Conservation (phyloP, 2,113 vertebrate genomes). For the Mola mola region DNA sequence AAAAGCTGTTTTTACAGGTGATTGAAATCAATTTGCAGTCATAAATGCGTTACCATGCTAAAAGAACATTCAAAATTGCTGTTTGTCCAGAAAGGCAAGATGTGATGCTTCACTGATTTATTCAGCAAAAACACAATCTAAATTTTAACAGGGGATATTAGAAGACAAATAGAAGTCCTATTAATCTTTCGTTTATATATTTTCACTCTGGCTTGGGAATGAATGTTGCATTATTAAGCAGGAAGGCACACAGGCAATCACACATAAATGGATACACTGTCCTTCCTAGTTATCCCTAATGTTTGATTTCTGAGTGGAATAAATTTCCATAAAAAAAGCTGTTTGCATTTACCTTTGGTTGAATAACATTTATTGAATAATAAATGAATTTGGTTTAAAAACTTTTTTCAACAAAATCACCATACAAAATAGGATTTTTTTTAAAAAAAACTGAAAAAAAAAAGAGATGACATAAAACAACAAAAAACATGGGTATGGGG, state of each 20-base stretch:
- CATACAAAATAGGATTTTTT: too few species aligned
- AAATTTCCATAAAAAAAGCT: slow-evolving; percentile 48
- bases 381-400: too few species aligned
- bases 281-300: slow-evolving; percentile 38
- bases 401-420: too few species aligned
- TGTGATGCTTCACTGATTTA: slow-evolving; percentile 44
- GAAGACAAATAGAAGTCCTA: slow-evolving; percentile 41
- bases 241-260: slow-evolving; percentile 12
- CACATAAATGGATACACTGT: slow-evolving; percentile 26
- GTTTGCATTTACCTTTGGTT: slow-evolving; percentile 4
- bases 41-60: slow-evolving; percentile 27
- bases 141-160: slow-evolving; percentile 47
- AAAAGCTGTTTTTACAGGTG: slow-evolving; percentile 51
- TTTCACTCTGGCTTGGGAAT: slow-evolving; percentile 24
- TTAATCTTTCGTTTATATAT: slow-evolving; percentile 36
- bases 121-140: slow-evolving; percentile 41
- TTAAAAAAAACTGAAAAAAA: too few species aligned
- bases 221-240: slow-evolving; percentile 42
- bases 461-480: too few species aligned
- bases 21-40: slow-evolving; percentile 65
- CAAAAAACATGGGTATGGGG: too few species aligned
- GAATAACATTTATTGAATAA: too few species aligned
- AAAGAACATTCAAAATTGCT: slow-evolving; percentile 44
- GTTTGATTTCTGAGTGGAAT: slow-evolving; percentile 43
- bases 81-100: slow-evolving; percentile 61